Conservation (phyloP, 2,113 vertebrate genomes). For the Pterocles gutturalis region DNA sequence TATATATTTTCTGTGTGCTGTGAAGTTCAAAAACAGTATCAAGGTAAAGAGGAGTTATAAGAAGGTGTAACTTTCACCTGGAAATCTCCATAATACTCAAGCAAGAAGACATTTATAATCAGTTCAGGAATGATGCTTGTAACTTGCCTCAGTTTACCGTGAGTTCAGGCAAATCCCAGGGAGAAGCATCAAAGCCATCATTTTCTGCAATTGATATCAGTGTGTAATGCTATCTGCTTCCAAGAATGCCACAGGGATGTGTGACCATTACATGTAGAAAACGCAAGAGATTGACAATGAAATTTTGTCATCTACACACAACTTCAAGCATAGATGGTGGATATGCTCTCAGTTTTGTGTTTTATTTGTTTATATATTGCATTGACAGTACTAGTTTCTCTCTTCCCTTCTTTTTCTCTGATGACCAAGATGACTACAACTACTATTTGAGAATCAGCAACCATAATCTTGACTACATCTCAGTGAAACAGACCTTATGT, state of each 20-base stretch:
- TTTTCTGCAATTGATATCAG: neutral
- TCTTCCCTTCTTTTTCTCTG: neutral
- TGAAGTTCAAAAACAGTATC: neutral
- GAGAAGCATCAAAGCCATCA: neutral
- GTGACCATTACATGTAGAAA: neutral
- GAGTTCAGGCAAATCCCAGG: neutral
- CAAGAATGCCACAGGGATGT: neutral
- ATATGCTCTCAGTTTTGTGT: neutral
- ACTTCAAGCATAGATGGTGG: neutral
- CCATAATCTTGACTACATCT: neutral
- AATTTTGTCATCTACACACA: neutral
- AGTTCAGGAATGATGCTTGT: neutral
- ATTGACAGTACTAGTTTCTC: neutral
- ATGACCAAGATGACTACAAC: neutral
- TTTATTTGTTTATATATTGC: neutral
- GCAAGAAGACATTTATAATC: neutral
- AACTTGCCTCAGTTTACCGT: neutral
- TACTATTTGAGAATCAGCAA: neutral
- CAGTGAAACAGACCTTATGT: neutral
- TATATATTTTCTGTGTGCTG: neutral
- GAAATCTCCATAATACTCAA: neutral
- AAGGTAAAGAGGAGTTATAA: neutral
- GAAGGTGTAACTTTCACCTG: neutral
- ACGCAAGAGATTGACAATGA: neutral
- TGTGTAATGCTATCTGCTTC: neutral